Percentiles rank a stretch among this genome's conserved stretches.
These are phyloP conservation scores for Xanthorhoe spadicearia DNA, from an alignment of 2,888 invertebrate species.

Conservation along the genomic window DNA sequence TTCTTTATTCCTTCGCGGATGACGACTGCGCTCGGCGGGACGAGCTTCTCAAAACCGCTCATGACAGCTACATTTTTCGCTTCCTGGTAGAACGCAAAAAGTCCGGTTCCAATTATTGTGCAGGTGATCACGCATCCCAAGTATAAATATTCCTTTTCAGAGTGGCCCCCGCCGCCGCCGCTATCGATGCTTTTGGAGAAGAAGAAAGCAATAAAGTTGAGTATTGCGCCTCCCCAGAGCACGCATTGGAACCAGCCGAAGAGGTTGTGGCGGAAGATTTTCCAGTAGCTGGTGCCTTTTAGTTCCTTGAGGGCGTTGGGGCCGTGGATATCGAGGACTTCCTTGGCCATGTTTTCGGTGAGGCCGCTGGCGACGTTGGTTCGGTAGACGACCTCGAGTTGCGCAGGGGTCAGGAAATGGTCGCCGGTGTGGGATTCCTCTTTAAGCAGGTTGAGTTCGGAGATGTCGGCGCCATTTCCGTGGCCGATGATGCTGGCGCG, in stretches of 20 bases:
- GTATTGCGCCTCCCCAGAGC: conserved; percentile 87
- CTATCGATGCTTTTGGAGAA: conserved; percentile 40
- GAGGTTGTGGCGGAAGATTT: conserved; percentile 86
- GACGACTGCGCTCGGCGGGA: conserved; percentile 89
- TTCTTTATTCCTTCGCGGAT: conserved; percentile 87
- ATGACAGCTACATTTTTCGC: conserved; percentile 90
- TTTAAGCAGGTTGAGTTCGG: conserved; percentile 64
- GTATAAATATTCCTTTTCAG: conserved; percentile 71
- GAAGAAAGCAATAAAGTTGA: conserved; percentile 86
- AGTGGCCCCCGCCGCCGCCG: conserved; percentile 51
- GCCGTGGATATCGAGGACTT: conserved; percentile 82
- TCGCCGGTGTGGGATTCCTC: conserved; percentile 74
- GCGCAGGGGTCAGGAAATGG: conserved; percentile 73
- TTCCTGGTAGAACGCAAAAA: conserved; percentile 85
- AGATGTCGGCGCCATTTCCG: conserved; percentile 46
- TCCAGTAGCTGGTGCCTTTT: conserved; percentile 85
- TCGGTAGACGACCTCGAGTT: conserved; percentile 72
- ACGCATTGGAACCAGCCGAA: conserved; percentile 90
- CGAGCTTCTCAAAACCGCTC: conserved; percentile 93
- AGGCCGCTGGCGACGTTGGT: conserved; percentile 82
- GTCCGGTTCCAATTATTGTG: conserved; percentile 78
- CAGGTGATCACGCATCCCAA: conserved; percentile 68
- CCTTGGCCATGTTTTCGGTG: conserved; percentile 78
- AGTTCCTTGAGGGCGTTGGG: conserved; percentile 87
- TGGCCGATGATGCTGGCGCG: conserved; percentile 42